Evolutionary conservation across 2,113 vertebrate species (phyloP), one percentile per base, ranked within the genome.

Genomic region (Xiphorhynchus elegans): DNA sequence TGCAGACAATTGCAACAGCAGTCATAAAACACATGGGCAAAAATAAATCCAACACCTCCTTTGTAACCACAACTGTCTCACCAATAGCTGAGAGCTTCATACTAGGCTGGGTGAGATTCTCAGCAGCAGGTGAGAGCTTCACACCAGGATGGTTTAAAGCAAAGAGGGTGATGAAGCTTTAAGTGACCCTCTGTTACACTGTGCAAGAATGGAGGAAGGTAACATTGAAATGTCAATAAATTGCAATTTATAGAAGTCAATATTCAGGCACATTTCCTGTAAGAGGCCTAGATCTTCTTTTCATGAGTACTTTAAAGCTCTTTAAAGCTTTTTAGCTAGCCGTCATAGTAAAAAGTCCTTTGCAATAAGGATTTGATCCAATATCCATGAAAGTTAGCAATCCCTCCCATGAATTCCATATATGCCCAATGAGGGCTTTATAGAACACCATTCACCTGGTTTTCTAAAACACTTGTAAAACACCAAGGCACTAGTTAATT

Each of bases 391-490:
- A 85, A 85, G 21, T 82, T 40, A 52, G 53, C 21, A 87, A 91
- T 53, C 66, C 4, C 72, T 33, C 24, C 74, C 42, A 33, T 55
- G 87, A 79, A 91, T 93, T 90, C 59, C 53, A 79, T 59, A 76
- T 63, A 59, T 89, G 46, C 33, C 42, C 58, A 69, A 10, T 59
- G 62, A 85, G 74, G 44, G 29, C 72, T 87, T 95, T 89, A 91
- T 21, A 58, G 74, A 80, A 76, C 33, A 80, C 78, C 59, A 87
- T 80, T 90, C 63, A 76, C 63, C 70, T 63, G 63, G 42, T 93
- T 87, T 85, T 67, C 82, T 70, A 67, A 70, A 93, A 59, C 53
- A 77, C 87, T 59, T 83, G 26, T 76, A 89, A 94, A 93, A 44
- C 47, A 59, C 33, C 53, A 89, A 26, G 50, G 35, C 23, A 28